Evolutionary conservation across 2,888 invertebrate genomes (phyloP).

Genomic region (Beris chalybata): DNA sequence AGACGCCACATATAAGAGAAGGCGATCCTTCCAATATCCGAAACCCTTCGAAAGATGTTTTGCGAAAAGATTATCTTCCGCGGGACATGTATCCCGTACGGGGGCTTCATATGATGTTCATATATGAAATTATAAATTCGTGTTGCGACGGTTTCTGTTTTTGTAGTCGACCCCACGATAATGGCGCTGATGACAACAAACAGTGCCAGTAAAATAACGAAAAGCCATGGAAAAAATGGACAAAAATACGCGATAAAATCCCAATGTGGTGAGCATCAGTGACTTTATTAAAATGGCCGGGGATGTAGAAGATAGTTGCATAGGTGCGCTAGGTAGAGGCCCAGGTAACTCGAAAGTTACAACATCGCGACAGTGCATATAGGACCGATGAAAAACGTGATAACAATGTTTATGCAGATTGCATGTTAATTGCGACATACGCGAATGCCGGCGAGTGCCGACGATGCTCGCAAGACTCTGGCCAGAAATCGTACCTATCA

Average conservation of each 20-base stretch:
- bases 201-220: slow-evolving; percentile 1
- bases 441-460: slow-evolving; percentile 40
- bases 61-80: slow-evolving; percentile 23
- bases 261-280: slow-evolving; percentile 6
- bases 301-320: neutral
- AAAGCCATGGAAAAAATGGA: neutral
- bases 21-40: no score
- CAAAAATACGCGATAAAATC: slow-evolving; percentile 6
- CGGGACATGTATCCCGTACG: slow-evolving; percentile 20
- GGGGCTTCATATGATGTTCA: slow-evolving; percentile 1
- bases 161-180: slow-evolving; percentile 18
- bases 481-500: no score
- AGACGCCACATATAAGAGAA: neutral
- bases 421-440: slow-evolving; percentile 44
- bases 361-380: slow-evolving; percentile 2
- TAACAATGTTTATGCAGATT: slow-evolving; percentile 40
- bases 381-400: slow-evolving; percentile 37
- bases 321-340: neutral
- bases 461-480: no score
- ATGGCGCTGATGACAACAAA: slow-evolving; percentile 19
- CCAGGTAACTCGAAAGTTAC: slow-evolving; percentile 1
- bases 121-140: slow-evolving; percentile 33
- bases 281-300: slow-evolving; percentile 1
- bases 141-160: slow-evolving; percentile 12
- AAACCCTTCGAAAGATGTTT: slow-evolving; percentile 5